Conservation (phyloP, 2,797 vertebrate genomes). For the Erethizon dorsatum region DNA sequence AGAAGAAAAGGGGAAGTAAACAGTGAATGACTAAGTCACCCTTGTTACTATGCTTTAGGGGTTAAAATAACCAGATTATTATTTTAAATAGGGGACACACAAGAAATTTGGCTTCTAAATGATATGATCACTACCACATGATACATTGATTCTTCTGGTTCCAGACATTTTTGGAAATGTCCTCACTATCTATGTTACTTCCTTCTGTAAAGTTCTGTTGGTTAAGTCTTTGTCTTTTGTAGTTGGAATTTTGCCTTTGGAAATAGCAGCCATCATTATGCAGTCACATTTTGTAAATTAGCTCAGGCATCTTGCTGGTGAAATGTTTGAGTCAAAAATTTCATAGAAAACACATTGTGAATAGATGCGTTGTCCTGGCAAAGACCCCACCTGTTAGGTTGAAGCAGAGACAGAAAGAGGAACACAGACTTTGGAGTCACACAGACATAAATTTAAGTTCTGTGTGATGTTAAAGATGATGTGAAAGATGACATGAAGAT, state of each 20-base stretch:
- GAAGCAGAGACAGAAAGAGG: neutral
- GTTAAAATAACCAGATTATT: slow-evolving; percentile 6
- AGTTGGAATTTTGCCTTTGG: slow-evolving; percentile 14
- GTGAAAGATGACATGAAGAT: neutral
- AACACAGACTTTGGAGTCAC: neutral
- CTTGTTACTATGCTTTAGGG: neutral
- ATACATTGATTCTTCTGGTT: neutral
- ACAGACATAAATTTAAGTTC: neutral
- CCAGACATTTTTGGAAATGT: neutral
- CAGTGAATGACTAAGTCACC: neutral
- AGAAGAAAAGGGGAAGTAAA: neutral
- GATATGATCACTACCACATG: neutral
- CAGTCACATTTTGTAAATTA: slow-evolving; percentile 35
- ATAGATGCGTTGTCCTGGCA: neutral
- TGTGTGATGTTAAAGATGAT: neutral
- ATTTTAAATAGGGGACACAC: neutral
- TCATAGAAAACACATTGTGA: neutral
- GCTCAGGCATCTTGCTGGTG: neutral
- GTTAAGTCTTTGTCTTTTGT: neutral
- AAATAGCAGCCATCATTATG: neutral
- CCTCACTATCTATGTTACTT: neutral
- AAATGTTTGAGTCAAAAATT: neutral
- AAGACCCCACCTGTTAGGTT: neutral
- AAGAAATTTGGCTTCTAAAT: slow-evolving; percentile 18
- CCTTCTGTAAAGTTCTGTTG: neutral